phyloP scores from a whole-genome alignment of 2,888 invertebrate genomes.

The Leptura quadrifasciata region DNA sequence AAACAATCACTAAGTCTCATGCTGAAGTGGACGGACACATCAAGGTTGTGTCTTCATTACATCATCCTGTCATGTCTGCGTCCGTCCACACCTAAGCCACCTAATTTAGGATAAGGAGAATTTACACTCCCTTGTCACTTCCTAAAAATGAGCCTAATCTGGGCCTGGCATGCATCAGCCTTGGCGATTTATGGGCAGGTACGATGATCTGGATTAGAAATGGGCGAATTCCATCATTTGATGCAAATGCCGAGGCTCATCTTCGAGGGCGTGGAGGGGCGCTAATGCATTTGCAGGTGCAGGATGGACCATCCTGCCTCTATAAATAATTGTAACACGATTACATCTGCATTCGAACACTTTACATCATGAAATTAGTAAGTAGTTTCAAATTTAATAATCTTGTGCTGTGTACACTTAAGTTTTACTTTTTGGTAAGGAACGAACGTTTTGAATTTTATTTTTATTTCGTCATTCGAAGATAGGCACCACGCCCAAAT shows the following conservation, averaged over 20 bases:
- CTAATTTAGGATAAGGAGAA: conserved; percentile 5
- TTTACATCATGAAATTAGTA: conserved; percentile 62
- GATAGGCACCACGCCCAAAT: no score
- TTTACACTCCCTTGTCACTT: conserved; percentile 17
- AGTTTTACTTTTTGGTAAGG: neutral
- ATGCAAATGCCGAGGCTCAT: conserved; percentile 76
- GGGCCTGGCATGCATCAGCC: conserved; percentile 39
- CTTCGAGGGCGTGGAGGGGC: conserved; percentile 61
- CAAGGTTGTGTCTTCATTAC: neutral
- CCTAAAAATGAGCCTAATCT: conserved; percentile 16
- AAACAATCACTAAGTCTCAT: neutral
- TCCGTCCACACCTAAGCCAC: conserved; percentile 23
- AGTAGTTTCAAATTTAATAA: conserved; percentile 44
- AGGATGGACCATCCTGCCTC: conserved; percentile 48
- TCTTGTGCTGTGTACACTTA: neutral
- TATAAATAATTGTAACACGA: conserved; percentile 60
- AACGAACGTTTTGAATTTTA: neutral
- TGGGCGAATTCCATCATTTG: conserved; percentile 36
- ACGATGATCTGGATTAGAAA: conserved; percentile 47
- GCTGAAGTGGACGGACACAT: neutral
- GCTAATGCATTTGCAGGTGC: conserved; percentile 53
- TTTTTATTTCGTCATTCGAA: neutral
- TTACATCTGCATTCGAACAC: conserved; percentile 54
- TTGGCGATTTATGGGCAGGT: conserved; percentile 48
- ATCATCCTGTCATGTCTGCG: conserved; percentile 8